phyloP scores from a whole-genome alignment of 92 coral and sea anemone species.

The Blastomussa wellsi region DNA sequence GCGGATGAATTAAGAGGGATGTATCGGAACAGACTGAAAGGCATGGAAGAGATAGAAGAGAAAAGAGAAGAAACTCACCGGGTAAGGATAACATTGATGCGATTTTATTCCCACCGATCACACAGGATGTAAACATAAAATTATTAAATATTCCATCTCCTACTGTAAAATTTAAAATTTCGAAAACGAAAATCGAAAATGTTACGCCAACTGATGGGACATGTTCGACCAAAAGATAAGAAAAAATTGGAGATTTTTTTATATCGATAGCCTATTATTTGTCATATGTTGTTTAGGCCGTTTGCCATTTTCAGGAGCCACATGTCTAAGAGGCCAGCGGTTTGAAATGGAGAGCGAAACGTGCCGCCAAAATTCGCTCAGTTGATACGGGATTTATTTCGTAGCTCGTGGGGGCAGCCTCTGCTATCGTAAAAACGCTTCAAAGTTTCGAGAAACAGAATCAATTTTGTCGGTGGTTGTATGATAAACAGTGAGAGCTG shows the following conservation, averaged over 20 bases:
- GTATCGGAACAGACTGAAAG: slow-evolving; percentile 77
- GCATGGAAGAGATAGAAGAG: slow-evolving; percentile 85
- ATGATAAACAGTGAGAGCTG: neutral
- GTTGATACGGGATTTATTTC: neutral
- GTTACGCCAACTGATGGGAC: neutral
- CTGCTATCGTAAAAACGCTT: neutral
- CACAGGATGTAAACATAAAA: neutral
- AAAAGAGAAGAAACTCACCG: slow-evolving; percentile 82
- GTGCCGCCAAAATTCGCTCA: neutral
- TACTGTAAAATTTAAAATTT: slow-evolving; percentile 3
- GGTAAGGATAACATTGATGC: slow-evolving; percentile 59
- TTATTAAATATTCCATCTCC: slow-evolving; percentile 1
- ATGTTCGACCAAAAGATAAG: neutral
- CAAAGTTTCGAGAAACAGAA: neutral
- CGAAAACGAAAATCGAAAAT: neutral
- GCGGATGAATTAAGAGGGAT: slow-evolving; percentile 89
- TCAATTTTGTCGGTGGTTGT: neutral
- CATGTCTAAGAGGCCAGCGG: slow-evolving; percentile 35
- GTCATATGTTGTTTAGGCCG: neutral
- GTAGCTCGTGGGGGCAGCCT: neutral
- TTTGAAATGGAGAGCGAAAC: neutral
- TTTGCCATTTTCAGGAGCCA: slow-evolving; percentile 21
- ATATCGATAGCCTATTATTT: neutral
- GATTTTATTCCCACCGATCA: neutral
- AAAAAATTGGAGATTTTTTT: neutral